Base-by-base conservation (phyloP, 64 coral and sea anemone species). In the Pocillopora verrucosa region DNA sequence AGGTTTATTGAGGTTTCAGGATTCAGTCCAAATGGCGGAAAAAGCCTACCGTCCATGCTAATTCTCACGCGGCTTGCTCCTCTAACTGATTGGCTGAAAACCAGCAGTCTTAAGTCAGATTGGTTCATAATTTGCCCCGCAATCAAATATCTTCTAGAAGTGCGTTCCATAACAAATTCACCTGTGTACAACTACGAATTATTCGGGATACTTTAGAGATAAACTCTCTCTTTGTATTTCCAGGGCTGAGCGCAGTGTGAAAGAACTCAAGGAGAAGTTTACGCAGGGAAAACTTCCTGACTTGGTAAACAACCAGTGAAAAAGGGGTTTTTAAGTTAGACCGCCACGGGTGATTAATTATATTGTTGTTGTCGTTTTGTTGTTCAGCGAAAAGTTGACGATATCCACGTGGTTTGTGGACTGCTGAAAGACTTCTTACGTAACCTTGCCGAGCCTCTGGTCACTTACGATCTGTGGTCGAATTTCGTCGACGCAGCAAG, bases 341-440 rank as follows among this genome's bases (percentile, higher is more conserved):
- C n/a, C 67, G 22, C 25, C 5, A 64, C 19, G 24, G 4, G 17
- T 70, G 20, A 24, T 70, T 14, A 38, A 20, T 34, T 13, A 22
- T 36, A 35, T 26, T 75, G 1, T 51, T 73, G 11, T 30, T 11
- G 77, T n/a, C 17, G 60, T 13, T 45, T 69, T 59, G 13, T 74
- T 63, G 77, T 36, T 17, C 83, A 99, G 90, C 78, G 89, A 13
- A 91, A 93, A 80, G 87, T 84, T 76, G 61, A 79, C 5, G 97
- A 99, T 58, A 95, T 95, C 10, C 94, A 99, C 65, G 97, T 93
- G 20, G 84, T 99, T 16, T 99, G 97, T 86, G 97, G 97, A 83
- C 88, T 93, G n/a, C 73, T 99, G 24, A 99, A 99, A 70, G 94
- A 95, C 65, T 99, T 99, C 80, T 76, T 99, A 6, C 84, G 94